phyloP scores from a whole-genome alignment of 2,113 vertebrate genomes.

The Ptilonorhynchus violaceus region DNA sequence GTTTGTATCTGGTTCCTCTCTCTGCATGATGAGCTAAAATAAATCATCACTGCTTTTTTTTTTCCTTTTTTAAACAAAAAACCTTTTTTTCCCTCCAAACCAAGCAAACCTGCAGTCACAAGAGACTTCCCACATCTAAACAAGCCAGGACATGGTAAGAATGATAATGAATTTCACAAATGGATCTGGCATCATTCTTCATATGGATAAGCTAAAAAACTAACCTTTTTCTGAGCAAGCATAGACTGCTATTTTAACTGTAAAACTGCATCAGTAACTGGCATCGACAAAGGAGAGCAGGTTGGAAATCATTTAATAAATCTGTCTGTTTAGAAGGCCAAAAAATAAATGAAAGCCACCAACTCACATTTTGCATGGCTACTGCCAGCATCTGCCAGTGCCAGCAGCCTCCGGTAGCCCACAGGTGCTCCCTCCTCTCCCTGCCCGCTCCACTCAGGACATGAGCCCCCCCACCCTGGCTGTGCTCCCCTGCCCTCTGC shows the following conservation, averaged over 20 bases:
- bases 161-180: background rate
- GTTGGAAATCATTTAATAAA: background rate
- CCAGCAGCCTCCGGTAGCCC: background rate
- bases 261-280: background rate
- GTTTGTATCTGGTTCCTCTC: background rate
- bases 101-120: background rate
- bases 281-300: background rate
- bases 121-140: background rate
- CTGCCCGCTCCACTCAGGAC: background rate
- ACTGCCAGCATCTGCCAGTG: background rate
- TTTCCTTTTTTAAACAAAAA: background rate
- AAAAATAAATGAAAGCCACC: background rate
- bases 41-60: background rate
- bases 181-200: background rate
- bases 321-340: background rate
- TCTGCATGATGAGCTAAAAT: background rate
- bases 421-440: background rate
- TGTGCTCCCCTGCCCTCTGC: accelerated
- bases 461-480: background rate
- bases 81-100: background rate
- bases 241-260: background rate
- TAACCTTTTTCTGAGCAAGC: background rate
- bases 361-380: background rate
- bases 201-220: background rate
- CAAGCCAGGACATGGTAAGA: background rate